Evolutionary conservation across 2,113 vertebrate species (phyloP).

Genomic region (Oenanthe melanoleuca): DNA sequence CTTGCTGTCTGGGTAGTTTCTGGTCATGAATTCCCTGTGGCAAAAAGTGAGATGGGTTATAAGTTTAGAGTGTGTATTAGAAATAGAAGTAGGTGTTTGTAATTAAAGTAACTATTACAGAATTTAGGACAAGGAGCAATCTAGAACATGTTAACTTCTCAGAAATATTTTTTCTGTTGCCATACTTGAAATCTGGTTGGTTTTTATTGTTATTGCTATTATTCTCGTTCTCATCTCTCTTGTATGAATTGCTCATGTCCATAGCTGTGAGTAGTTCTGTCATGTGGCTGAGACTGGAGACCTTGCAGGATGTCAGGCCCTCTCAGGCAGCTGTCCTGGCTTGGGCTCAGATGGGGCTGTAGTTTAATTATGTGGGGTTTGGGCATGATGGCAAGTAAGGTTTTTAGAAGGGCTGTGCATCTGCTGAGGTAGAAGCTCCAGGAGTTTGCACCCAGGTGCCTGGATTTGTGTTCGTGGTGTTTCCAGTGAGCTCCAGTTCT

Average conservation of each 20-base stretch:
- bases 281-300: background rate
- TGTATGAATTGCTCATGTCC: background rate
- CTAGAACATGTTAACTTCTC: background rate
- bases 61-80: background rate
- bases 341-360: background rate
- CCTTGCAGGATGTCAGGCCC: background rate
- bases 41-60: background rate
- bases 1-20: background rate
- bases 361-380: background rate
- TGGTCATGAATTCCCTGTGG: background rate
- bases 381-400: background rate
- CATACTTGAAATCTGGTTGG: background rate
- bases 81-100: background rate
- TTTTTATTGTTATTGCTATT: background rate
- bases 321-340: background rate
- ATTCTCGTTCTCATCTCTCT: background rate
- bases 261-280: background rate
- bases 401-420: background rate
- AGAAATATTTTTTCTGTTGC: background rate
- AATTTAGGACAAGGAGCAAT: background rate
- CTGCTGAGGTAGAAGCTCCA: background rate
- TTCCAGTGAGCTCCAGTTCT: background rate
- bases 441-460: background rate
- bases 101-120: background rate
- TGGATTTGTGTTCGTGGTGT: background rate